Evolutionary conservation across 1,140 invertebrate genomes (phyloP).

Genomic region (Euwallacea similis): DNA sequence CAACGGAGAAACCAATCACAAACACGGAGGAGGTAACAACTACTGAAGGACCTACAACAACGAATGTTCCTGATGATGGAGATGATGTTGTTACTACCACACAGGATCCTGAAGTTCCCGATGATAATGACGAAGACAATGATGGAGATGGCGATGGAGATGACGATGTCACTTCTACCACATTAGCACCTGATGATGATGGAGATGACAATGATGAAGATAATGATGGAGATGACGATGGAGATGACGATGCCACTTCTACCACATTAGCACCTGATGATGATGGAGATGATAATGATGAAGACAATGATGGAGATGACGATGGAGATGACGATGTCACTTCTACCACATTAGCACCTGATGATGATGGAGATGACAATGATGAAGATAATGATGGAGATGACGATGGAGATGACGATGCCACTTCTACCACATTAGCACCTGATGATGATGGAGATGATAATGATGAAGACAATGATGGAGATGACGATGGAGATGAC

Average conservation of each 20-base stretch:
- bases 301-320: neutral
- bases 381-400: neutral
- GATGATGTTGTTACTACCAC: neutral
- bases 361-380: neutral
- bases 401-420: neutral
- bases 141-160: neutral
- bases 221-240: neutral
- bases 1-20: neutral
- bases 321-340: neutral
- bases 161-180: too few species aligned
- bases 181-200: neutral
- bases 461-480: too few species aligned
- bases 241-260: neutral
- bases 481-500: neutral
- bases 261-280: slow-evolving; percentile 1
- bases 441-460: neutral
- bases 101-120: neutral
- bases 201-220: neutral
- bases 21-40: neutral
- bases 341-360: neutral
- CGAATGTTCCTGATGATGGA: neutral
- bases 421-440: neutral
- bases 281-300: neutral
- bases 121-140: neutral
- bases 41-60: neutral